These are phyloP conservation scores for Orthonyx spaldingii DNA, from an alignment of 2,113 vertebrate species.

Conservation along the genomic window DNA sequence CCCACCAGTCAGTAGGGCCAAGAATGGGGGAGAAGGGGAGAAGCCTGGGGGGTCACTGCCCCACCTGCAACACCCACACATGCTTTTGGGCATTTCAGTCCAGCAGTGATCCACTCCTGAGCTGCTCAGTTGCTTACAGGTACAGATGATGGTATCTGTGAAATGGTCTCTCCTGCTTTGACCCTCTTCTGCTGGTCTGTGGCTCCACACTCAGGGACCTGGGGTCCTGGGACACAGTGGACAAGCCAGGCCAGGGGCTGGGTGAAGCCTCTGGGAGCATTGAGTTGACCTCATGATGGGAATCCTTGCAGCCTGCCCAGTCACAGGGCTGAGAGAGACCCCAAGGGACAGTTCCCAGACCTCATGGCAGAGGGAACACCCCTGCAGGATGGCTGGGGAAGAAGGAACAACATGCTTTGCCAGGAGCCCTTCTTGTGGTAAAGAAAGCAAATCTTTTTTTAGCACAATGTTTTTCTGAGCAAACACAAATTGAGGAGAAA, in stretches of 20 bases:
- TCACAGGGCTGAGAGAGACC: neutral
- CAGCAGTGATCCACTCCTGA: neutral
- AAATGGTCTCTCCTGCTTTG: neutral
- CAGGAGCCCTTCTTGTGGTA: neutral
- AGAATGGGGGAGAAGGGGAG: neutral
- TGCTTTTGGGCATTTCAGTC: neutral
- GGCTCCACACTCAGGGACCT: neutral
- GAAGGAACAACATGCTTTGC: fast-evolving
- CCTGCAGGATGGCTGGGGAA: no score
- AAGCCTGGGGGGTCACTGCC: fast-evolving
- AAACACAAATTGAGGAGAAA: fast-evolving
- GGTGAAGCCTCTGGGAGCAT: neutral
- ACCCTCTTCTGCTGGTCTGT: neutral
- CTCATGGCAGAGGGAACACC: neutral
- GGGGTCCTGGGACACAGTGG: neutral
- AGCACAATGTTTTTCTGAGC: neutral
- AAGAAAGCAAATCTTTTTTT: neutral
- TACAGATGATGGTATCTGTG: neutral
- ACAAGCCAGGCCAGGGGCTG: neutral
- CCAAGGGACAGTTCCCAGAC: neutral
- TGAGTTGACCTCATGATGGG: neutral
- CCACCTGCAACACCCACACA: fast-evolving
- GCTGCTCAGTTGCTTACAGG: neutral
- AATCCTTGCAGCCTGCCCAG: neutral
- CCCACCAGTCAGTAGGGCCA: neutral